phyloP scores from a whole-genome alignment of 2,113 vertebrate species.

The Rattus rattus region DNA sequence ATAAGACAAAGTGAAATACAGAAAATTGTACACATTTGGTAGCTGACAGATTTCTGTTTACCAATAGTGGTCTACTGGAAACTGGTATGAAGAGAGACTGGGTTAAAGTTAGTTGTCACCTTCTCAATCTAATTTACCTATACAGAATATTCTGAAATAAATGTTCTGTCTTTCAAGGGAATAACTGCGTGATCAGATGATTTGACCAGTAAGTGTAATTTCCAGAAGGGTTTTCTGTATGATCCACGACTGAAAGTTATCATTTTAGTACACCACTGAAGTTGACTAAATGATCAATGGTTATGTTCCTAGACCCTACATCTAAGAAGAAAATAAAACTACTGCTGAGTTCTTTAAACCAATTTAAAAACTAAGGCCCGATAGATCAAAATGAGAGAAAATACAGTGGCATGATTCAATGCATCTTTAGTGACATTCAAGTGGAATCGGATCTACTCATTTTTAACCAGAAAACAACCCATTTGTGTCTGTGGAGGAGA shows the following conservation, averaged over 20 bases:
- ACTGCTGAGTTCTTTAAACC: slow-evolving; percentile 58
- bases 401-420: slow-evolving; percentile 75
- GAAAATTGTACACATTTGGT: slow-evolving; percentile 92
- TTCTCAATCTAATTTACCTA: slow-evolving; percentile 80
- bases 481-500: slow-evolving; percentile 34
- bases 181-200: slow-evolving; percentile 52
- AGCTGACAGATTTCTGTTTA: slow-evolving; percentile 88
- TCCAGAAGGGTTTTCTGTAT: slow-evolving; percentile 58
- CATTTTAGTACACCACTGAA: slow-evolving; percentile 60
- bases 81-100: slow-evolving; percentile 89
- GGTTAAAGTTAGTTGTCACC: slow-evolving; percentile 83
- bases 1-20: slow-evolving; percentile 92
- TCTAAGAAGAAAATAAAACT: slow-evolving; percentile 79
- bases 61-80: slow-evolving; percentile 88
- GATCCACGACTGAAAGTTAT: slow-evolving; percentile 60
- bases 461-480: slow-evolving; percentile 74
- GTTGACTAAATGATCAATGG: slow-evolving; percentile 77
- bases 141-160: slow-evolving; percentile 84
- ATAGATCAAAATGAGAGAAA: slow-evolving; percentile 73
- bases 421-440: slow-evolving; percentile 69
- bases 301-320: slow-evolving; percentile 77
- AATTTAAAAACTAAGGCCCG: slow-evolving; percentile 80
- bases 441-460: slow-evolving; percentile 73
- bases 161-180: slow-evolving; percentile 84
- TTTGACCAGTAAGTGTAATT: slow-evolving; percentile 61